These are phyloP conservation scores for Karalla daura DNA, from an alignment of 2,797 vertebrate genomes.

Conservation along the genomic window DNA sequence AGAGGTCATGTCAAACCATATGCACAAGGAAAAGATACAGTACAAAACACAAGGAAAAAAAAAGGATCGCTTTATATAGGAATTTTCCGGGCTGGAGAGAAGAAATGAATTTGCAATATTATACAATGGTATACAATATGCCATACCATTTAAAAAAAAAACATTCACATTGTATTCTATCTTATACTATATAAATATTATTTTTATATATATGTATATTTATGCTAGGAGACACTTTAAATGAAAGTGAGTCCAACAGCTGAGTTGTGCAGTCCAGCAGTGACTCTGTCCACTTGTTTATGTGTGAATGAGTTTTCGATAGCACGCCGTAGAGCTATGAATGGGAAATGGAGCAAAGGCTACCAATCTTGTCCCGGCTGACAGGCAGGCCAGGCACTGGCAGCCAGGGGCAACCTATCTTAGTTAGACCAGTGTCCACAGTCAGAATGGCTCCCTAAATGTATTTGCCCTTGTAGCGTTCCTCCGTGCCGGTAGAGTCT, in stretches of 20 bases:
- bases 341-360: conserved; percentile 34
- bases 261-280: conserved; percentile 1
- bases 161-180: too few species aligned
- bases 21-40: neutral
- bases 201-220: neutral
- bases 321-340: conserved; percentile 23
- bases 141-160: too few species aligned
- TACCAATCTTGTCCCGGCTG: conserved; percentile 30
- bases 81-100: too few species aligned
- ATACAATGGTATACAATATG: too few species aligned
- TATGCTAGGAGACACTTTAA: neutral
- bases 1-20: neutral
- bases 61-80: too few species aligned
- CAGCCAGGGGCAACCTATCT: conserved; percentile 15
- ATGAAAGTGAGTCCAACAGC: neutral
- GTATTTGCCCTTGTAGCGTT: conserved; percentile 4
- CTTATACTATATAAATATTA: neutral
- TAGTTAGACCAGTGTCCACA: conserved; percentile 21
- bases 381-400: conserved; percentile 2
- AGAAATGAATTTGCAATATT: too few species aligned
- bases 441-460: conserved; percentile 14
- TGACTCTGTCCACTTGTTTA: conserved; percentile 8
- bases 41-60: neutral
- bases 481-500: neutral
- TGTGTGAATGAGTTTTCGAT: conserved; percentile 45